phyloP scores from a whole-genome alignment of 2,888 invertebrate genomes.

The Sphaeridia pumilis region DNA sequence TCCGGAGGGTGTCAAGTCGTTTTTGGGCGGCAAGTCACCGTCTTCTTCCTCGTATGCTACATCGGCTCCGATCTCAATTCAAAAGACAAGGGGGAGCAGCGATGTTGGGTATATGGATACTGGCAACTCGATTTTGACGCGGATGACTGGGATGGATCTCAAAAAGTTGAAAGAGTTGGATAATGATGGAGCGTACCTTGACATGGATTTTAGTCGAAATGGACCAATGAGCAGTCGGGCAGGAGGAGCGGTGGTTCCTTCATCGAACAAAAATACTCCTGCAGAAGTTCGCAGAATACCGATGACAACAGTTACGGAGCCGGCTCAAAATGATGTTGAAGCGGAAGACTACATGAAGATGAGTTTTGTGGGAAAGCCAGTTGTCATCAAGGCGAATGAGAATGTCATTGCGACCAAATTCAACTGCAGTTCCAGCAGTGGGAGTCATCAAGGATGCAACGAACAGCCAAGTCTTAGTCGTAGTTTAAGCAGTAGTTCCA shows the following conservation, averaged over 20 bases:
- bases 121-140: conserved; percentile 26
- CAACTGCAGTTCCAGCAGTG: conserved; percentile 11
- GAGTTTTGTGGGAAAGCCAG: conserved; percentile 2
- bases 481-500: conserved; percentile 30
- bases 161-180: conserved; percentile 33
- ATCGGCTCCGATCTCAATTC: conserved; percentile 33
- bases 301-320: background rate
- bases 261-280: background rate
- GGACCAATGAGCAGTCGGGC: background rate
- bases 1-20: conserved; percentile 12
- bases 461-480: conserved; percentile 18
- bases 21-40: background rate
- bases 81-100: conserved; percentile 16
- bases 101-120: conserved; percentile 15
- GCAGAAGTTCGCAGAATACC: background rate
- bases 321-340: background rate
- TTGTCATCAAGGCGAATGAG: conserved; percentile 29
- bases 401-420: conserved; percentile 21
- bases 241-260: background rate
- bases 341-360: background rate
- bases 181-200: conserved; percentile 31
- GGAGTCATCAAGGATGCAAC: conserved; percentile 2
- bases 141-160: conserved; percentile 35
- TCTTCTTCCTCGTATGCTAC: conserved; percentile 20
- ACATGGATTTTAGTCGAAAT: conserved; percentile 28